Conservation (phyloP, 2,888 invertebrate species). For the Cerastis leucographa region DNA sequence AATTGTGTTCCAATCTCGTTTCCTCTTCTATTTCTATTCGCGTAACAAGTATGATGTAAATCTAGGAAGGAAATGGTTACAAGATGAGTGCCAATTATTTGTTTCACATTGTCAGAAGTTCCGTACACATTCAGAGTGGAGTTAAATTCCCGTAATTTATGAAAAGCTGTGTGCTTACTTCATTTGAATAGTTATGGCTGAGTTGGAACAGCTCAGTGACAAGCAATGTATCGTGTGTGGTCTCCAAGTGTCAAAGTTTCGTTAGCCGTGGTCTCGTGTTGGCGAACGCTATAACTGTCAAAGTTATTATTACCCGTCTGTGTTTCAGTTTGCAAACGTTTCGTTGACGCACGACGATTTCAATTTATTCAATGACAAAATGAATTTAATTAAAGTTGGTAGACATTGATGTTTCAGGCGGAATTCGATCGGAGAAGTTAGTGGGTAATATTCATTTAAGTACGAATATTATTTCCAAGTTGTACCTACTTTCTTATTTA, state of each 20-base stretch:
- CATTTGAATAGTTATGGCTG: slow-evolving; percentile 55
- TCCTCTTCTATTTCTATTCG: slow-evolving; percentile 23
- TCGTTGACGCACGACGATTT: slow-evolving; percentile 57
- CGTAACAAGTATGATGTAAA: slow-evolving; percentile 38
- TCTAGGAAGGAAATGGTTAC: not conserved
- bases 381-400: slow-evolving; percentile 78
- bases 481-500: slow-evolving; percentile 48
- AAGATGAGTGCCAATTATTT: slow-evolving; percentile 35
- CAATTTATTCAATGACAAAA: slow-evolving; percentile 76
- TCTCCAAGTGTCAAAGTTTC: slow-evolving; percentile 84
- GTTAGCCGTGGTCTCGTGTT: slow-evolving; percentile 73
- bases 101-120: slow-evolving; percentile 19
- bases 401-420: slow-evolving; percentile 73
- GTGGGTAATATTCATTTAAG: slow-evolving; percentile 64
- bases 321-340: slow-evolving; percentile 75
- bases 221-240: slow-evolving; percentile 78
- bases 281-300: slow-evolving; percentile 81
- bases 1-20: slow-evolving; percentile 53
- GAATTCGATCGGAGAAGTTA: slow-evolving; percentile 66
- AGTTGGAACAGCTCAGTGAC: slow-evolving; percentile 68
- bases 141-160: slow-evolving; percentile 14
- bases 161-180: slow-evolving; percentile 27
- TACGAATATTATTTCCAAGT: slow-evolving; percentile 49
- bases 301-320: slow-evolving; percentile 82
- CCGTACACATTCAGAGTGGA: not conserved